Evolutionary conservation across 2,113 vertebrate genomes (phyloP), one percentile per base, ranked within the genome.

Genomic region (Eptatretus burgeri): DNA sequence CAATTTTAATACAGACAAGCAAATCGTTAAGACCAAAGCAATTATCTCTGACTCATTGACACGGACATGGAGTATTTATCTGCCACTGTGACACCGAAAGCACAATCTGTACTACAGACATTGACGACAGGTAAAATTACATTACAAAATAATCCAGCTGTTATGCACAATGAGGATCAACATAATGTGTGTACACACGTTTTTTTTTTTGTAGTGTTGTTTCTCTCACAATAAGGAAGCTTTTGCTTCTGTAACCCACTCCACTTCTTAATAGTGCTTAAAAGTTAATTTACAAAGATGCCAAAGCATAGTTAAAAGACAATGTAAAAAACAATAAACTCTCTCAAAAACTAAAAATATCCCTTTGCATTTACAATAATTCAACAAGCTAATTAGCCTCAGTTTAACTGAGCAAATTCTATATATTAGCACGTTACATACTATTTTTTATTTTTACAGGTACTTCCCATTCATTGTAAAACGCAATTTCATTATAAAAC

Each of bases 311-410:
- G 20, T n/a, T 60, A 17, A 60, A 60, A 60, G 20, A 60, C 56
- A 60, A 60, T 60, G n/a, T 60, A 17, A 60, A n/a, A 60, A 17
- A 60, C 56, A 60, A 60, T 60, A 60, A 60, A 60, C 20, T 60
- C 20, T 60, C 20, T 20, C 56, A 60, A 60, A 60, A 60, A 60
- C 56, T 60, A 60, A 60, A 60, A 60, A 60, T 60, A 60, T 60
- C 56, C 56, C 56, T 60, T 60, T 60, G 20, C n/a, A 60, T 60
- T 60, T 60, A 60, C 56, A 60, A 11, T 60, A 60, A 60, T 17
- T n/a, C 56, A 60, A 60, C 56, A 60, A n/a, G 20, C n/a, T 60
- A 17, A 60, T 60, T 60, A 60, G 20, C 56, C 56, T 60, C 56
- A 60, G 56, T 60, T 20, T 60, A 17, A 60, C 56, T 60, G 56